Evolutionary conservation across 2,797 vertebrate genomes (phyloP).

Genomic region (Tauraco hartlaubi): DNA sequence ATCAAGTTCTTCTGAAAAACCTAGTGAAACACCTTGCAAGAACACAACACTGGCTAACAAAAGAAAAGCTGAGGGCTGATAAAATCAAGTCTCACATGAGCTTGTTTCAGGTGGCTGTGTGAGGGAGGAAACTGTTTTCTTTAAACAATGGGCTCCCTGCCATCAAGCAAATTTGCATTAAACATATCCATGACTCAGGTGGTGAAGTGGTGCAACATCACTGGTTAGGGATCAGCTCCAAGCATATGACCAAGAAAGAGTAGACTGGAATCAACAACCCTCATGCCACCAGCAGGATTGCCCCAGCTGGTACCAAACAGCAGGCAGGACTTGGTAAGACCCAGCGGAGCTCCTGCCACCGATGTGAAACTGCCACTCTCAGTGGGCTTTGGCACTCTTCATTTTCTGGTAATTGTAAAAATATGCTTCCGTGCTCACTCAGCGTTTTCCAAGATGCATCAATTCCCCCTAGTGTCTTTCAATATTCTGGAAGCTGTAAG

Average conservation of each 20-base stretch:
- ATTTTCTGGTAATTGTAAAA: background rate
- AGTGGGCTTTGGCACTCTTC: background rate
- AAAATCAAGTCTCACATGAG: slow-evolving; percentile 46
- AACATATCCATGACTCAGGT: slow-evolving; percentile 19
- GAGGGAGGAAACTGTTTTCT: slow-evolving; percentile 36
- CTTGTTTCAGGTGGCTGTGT: slow-evolving; percentile 5
- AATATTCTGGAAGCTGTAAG: background rate
- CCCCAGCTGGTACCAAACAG: background rate
- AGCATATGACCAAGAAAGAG: background rate
- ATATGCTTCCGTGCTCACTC: background rate
- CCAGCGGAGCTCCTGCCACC: background rate
- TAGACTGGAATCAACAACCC: background rate
- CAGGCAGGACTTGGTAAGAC: background rate
- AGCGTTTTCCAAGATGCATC: background rate
- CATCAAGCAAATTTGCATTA: slow-evolving; percentile 9
- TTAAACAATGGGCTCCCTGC: slow-evolving; percentile 46
- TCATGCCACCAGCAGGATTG: background rate
- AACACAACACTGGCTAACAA: background rate
- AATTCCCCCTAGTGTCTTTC: background rate
- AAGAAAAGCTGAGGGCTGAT: slow-evolving; percentile 25
- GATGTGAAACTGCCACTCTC: background rate
- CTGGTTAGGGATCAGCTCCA: background rate
- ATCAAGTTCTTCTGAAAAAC: background rate
- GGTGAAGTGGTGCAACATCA: background rate
- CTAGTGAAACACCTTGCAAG: background rate